phyloP scores from a whole-genome alignment of 2,888 invertebrate species.

The Cerceris ruficornis region DNA sequence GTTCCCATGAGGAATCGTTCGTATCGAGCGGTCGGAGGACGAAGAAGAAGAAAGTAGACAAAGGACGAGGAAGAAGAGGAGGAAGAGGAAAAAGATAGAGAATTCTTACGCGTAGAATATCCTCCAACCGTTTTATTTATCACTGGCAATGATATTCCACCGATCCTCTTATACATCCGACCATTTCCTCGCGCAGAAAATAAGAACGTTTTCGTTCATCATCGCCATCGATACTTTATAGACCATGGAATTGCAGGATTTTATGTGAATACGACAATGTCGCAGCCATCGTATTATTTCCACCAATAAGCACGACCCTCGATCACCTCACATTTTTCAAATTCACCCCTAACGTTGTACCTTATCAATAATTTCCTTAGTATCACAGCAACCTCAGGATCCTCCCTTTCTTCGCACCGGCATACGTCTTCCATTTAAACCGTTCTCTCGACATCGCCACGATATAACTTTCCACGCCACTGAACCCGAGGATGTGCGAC shows the following conservation, averaged over 20 bases:
- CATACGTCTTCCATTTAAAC: not conserved
- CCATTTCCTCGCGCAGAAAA: slow-evolving; percentile 7
- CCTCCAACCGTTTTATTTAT: slow-evolving; percentile 23
- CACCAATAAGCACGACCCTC: not conserved
- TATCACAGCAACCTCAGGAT: not conserved
- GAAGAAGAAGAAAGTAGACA: not conserved
- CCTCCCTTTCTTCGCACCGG: not conserved
- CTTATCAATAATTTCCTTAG: too few relatives aligned
- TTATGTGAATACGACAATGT: not conserved
- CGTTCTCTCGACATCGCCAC: not conserved
- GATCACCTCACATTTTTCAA: not conserved
- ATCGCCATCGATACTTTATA: not conserved
- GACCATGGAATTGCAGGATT: not conserved
- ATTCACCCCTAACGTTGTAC: not conserved
- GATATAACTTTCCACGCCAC: not conserved
- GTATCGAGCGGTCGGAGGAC: not conserved
- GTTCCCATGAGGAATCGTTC: not conserved
- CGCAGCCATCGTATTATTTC: not conserved
- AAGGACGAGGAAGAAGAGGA: too few relatives aligned
- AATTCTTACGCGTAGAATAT: slow-evolving; percentile 2
- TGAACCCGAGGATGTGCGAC: not conserved
- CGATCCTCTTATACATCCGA: slow-evolving; percentile 1
- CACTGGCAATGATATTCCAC: slow-evolving; percentile 12
- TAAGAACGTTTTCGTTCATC: slow-evolving; percentile 5
- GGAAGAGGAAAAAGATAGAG: not conserved